Evolutionary conservation across 2,797 vertebrate species (phyloP).

Genomic region (Pterois miles): DNA sequence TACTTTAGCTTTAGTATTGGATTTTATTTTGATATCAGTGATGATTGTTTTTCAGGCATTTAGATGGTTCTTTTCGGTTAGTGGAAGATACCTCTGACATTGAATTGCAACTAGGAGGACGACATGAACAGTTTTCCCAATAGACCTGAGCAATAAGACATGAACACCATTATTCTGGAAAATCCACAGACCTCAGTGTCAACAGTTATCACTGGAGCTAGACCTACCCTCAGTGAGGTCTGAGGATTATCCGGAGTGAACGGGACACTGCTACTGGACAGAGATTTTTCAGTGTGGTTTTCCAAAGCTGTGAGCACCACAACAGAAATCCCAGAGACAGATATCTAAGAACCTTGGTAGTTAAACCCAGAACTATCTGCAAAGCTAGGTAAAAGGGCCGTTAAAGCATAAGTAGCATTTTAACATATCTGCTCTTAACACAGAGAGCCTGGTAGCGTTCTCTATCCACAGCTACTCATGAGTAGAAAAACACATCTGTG

Average conservation of each 20-base stretch:
- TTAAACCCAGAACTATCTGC: background rate
- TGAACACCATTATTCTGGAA: background rate
- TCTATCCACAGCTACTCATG: conserved; percentile 4
- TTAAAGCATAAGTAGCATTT: background rate
- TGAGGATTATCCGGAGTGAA: background rate
- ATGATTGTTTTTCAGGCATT: background rate
- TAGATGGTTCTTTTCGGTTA: background rate
- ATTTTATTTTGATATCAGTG: background rate
- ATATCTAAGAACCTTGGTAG: background rate
- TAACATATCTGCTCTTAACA: conserved; percentile 6
- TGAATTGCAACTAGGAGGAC: background rate
- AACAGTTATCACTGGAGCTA: background rate
- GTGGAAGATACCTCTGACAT: background rate
- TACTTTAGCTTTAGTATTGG: no score
- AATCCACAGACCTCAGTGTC: background rate
- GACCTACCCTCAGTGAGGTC: background rate
- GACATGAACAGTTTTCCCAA: background rate
- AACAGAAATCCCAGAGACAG: background rate
- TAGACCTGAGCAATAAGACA: background rate
- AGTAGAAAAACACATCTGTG: conserved; percentile 14
- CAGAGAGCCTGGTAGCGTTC: background rate
- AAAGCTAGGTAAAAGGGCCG: no score
- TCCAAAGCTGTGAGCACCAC: background rate
- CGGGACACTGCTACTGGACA: background rate
- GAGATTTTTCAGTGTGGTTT: background rate